Base-by-base conservation (phyloP, 2,888 invertebrate genomes). In the Opisthograptis luteolata region DNA sequence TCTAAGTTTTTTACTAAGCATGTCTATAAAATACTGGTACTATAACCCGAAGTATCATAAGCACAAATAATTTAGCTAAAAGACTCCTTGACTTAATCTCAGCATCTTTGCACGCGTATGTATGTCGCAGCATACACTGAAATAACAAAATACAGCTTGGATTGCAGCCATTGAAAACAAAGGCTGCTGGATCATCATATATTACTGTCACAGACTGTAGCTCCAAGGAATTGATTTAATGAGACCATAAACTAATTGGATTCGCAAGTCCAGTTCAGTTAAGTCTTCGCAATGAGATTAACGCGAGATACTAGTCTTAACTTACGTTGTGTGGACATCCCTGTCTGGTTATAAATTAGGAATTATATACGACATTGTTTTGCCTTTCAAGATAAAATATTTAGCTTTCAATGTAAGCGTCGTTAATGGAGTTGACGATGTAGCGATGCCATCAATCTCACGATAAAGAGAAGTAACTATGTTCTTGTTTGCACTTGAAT, bases 101-200 rank as follows among this genome's bases (percentile, higher is more conserved):
- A 47, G 14, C 31, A 25, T 37, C 30, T 44, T 44, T 31, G 35
- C 24, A 14, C 35, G 42, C 28, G 3, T 15, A 64, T 47, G 49
- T 52, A 68, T 47, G 49, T 52, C 67, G 70, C 70, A 62, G 66
- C 70, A 66, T 67, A 68, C 70, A 70, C 72, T 66, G 68, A 76
- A 80, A 81, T 81, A 84, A 85, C 84, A 84, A 82, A 84, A n/a
- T n/a, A n/a, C 82, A 84, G 84, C 80, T 86, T 88, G 87, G 86
- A 87, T 76, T 67, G 72, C 67, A 76, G 85, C 87, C 87, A 47
- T 81, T 67, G 76, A 79, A 83, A 83, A 86, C 84, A 88, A 85
- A 85, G 80, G 79, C 70, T 58, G 70, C 72, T 68, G 72, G 66
- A 69, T 70, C 66, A 66, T 79, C 71, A 79, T 87, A 83, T 76